These are phyloP conservation scores for Nicator chloris DNA, from an alignment of 2,113 vertebrate genomes.

Conservation along the genomic window DNA sequence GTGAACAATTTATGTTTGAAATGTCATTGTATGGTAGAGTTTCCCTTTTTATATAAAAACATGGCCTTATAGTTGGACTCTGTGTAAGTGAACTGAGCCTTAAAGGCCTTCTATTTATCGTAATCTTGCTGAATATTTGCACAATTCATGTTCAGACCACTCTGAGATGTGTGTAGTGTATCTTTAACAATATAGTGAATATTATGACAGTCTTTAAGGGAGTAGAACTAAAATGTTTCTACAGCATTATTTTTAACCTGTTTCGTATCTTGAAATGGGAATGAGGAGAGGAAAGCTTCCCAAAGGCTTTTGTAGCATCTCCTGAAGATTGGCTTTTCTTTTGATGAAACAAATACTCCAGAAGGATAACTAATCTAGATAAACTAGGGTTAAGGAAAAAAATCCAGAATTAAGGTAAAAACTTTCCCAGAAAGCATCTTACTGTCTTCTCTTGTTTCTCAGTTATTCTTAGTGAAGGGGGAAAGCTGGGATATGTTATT, in stretches of 20 bases:
- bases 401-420: not conserved
- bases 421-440: not conserved
- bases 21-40: not conserved
- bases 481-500: not conserved
- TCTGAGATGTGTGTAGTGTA: not conserved
- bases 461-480: fast-evolving
- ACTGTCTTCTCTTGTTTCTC: not conserved
- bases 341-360: not conserved
- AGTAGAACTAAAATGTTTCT: not conserved
- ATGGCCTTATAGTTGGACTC: not conserved
- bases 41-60: not conserved
- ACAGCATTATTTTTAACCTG: not conserved
- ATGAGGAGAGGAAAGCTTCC: not conserved
- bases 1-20: not conserved
- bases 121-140: not conserved
- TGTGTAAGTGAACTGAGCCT: not conserved
- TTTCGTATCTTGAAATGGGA: not conserved
- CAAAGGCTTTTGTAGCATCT: not conserved
- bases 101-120: not conserved
- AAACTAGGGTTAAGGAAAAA: not conserved
- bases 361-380: not conserved
- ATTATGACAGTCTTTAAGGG: not conserved
- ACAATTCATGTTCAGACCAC: not conserved
- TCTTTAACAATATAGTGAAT: not conserved
- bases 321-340: not conserved